Base-by-base conservation (phyloP, 2,888 invertebrate genomes). In the Dysmachus trigonus region DNA sequence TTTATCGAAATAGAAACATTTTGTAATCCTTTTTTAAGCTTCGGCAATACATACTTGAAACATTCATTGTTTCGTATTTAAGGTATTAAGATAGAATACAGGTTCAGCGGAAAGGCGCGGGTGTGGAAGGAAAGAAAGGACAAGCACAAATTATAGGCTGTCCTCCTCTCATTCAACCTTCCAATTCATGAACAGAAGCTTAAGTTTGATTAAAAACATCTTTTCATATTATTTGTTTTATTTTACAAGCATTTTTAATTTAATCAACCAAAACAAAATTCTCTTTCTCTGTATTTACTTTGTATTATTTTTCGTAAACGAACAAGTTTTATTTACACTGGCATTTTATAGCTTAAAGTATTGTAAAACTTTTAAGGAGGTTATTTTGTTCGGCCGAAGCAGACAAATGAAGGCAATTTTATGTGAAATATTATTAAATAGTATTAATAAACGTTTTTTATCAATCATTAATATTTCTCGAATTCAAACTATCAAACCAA, bases 141-240 rank as follows among this genome's bases (percentile, higher is more conserved):
- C 35, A 76, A 22, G 76, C 76, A 76, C 76, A 76, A 76, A 76
- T 41, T 38, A 18, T 38, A 76, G 76, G 76, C 18, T 76, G 76
- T 76, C 76, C 35, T 74, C 18, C 74, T 41, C 38, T 76, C 76
- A 27, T 62, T 62, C 62, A 47, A 38, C 22, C 38, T 76, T 76
- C 76, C 76, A 76, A 10, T 33, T 33, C 18, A 8, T 35, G 35
- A 18, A 5, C 18, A 74, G 35, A 31, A 22, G 22, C 53, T 53
- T n/a, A 74, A 7, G 33, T 76, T 76, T 76, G 18, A 6, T 35
- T 10, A 15, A 35, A 35, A 22, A 5, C 7, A 74, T 35, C 18
- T 2, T 35, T 13, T n/a, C 7, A 18, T 22, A n/a, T 35, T 35
- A 0, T 38, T 18, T 33, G 33, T 35, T 74, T 35, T 22, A 22